phyloP scores from a whole-genome alignment of 2,797 vertebrate genomes.

The Fratercula arctica region DNA sequence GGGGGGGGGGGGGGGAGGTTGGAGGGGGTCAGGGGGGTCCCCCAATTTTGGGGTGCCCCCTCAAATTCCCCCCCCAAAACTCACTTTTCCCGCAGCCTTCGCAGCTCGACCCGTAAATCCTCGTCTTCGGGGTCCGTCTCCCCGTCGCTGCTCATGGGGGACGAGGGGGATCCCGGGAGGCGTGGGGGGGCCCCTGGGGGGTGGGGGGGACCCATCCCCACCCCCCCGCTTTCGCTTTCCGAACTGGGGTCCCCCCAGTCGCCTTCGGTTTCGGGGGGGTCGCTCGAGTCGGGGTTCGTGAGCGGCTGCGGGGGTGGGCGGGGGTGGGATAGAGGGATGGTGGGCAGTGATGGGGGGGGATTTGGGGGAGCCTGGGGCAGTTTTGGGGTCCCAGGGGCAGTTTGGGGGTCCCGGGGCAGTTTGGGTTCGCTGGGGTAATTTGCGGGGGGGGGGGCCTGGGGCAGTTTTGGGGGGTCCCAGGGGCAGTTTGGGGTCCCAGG shows the following conservation, averaged over 20 bases:
- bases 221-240: background rate
- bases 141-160: slow-evolving; percentile 88
- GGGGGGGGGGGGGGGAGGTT: too few species aligned
- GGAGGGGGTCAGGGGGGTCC: too few species aligned
- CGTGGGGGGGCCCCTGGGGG: background rate
- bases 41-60: background rate
- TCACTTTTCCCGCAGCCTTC: slow-evolving; percentile 91
- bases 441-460: too few species aligned
- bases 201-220: background rate
- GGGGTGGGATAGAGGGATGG: background rate
- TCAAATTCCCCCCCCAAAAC: background rate
- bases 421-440: background rate
- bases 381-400: background rate
- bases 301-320: background rate
- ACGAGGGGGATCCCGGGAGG: slow-evolving; percentile 72
- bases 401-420: background rate
- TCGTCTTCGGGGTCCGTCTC: slow-evolving; percentile 91
- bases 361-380: background rate
- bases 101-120: slow-evolving; percentile 86
- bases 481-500: too few species aligned
- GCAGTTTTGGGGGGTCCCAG: too few species aligned
- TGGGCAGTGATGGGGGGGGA: background rate
- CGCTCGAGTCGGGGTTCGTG: background rate
- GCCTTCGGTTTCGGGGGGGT: background rate
- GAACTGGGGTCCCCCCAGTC: background rate